A percentile compares a stretch with the other conserved stretches of the same genome.
Evolutionary conservation across 2,113 vertebrate species (phyloP).

Genomic region (Hippocampus mohnikei): DNA sequence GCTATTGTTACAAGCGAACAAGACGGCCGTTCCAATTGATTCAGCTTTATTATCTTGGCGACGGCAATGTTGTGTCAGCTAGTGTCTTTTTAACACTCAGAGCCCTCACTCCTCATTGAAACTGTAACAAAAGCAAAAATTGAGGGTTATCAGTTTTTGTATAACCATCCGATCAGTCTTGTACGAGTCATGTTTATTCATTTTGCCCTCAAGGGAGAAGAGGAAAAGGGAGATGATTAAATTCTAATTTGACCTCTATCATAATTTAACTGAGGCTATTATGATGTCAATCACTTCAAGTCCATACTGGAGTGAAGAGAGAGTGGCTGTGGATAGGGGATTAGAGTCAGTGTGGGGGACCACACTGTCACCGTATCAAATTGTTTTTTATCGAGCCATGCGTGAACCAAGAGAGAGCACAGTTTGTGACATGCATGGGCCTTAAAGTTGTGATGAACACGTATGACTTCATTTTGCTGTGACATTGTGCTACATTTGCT

Average conservation of each 20-base stretch:
- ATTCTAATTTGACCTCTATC: constrained; percentile 76
- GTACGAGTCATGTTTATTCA: constrained; percentile 69
- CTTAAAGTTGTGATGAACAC: constrained; percentile 32
- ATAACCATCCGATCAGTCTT: constrained; percentile 56
- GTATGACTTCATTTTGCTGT: constrained; percentile 15
- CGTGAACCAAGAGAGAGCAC: constrained; percentile 45
- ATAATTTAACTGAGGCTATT: constrained; percentile 70
- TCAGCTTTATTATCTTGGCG: neutral
- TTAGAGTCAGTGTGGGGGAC: constrained; percentile 55
- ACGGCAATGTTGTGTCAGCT: neutral
- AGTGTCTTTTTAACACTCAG: neutral
- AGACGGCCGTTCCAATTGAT: neutral
- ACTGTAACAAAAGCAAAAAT: constrained; percentile 57
- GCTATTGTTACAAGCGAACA: neutral
- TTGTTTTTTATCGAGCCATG: constrained; percentile 49
- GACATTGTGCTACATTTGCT: constrained; percentile 20
- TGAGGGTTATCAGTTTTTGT: constrained; percentile 63
- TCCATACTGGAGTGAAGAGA: constrained; percentile 40
- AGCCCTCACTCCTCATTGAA: constrained; percentile 37
- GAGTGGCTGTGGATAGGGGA: constrained; percentile 40
- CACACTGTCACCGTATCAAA: constrained; percentile 52
- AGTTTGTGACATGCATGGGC: constrained; percentile 33
- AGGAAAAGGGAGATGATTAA: constrained; percentile 69
- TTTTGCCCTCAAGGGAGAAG: constrained; percentile 61
- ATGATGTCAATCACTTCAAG: constrained; percentile 70